phyloP scores from a whole-genome alignment of 2,113 vertebrate genomes.

The Poecilia latipinna region DNA sequence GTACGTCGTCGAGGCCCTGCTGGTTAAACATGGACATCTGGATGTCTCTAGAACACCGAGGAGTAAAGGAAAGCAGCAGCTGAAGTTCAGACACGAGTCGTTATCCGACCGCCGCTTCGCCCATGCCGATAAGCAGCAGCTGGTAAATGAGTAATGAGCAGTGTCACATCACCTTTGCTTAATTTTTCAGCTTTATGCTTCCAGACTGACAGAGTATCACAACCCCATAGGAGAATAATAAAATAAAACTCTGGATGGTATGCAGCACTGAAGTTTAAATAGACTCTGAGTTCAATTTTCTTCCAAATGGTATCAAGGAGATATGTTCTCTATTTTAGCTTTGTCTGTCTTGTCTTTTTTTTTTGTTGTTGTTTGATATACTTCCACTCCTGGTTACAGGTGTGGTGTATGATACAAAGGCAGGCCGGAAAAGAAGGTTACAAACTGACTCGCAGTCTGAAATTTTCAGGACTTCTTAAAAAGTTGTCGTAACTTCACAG shows the following conservation, averaged over 20 bases:
- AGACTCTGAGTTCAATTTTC: not conserved
- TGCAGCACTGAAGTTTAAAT: not conserved
- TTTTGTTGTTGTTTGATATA: not conserved
- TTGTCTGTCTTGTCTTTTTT: not conserved
- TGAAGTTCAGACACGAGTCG: not conserved
- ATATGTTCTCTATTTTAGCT: not conserved
- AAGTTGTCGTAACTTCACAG: too few relatives aligned
- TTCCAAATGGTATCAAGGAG: not conserved
- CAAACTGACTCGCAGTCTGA: too few relatives aligned
- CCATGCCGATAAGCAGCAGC: not conserved
- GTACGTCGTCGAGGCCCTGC: not conserved
- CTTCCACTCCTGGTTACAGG: not conserved
- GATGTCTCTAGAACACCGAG: not conserved
- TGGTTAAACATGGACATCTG: not conserved
- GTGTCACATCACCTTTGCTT: not conserved
- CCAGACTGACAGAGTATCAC: not conserved
- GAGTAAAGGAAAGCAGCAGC: too few relatives aligned
- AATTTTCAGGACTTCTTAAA: too few relatives aligned
- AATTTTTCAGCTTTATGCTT: not conserved
- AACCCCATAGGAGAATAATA: not conserved
- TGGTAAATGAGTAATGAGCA: constrained; percentile 3
- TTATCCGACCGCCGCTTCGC: not conserved
- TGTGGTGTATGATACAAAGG: not conserved
- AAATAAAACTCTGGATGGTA: not conserved
- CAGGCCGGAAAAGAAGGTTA: not conserved